Evolutionary conservation across 2,888 invertebrate species (phyloP), one percentile per base, ranked within the genome.

Genomic region (Helleia helle): DNA sequence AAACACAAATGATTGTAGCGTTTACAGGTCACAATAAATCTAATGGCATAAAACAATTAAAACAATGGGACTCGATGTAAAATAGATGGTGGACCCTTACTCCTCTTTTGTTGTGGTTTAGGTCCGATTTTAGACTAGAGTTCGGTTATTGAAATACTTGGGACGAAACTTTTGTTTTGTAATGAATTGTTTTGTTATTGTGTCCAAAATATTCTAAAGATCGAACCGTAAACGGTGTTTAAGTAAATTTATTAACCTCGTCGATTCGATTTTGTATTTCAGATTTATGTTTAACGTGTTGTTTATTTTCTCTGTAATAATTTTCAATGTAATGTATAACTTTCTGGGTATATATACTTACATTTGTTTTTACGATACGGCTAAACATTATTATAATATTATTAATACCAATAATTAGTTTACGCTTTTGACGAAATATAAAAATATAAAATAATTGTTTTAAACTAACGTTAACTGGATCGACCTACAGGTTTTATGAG

Each of bases 21-120:
- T 47, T 50, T 46, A 47, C 46, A 31, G 44, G 43, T 41, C 46
- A 41, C 56, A 40, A 58, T 58, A 55, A 56, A 56, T 54, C 50
- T 53, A 47, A 36, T 24, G 41, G 41, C 42, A 37, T 48, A 47
- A 44, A 49, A 49, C 51, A 51, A 51, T 52, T 49, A 51, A 51
- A 53, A 55, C 55, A 56, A 58, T 55, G 48, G 51, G 28, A 15
- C 36, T 34, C 42, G 30, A 43, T 38, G 38, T 43, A 39, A 53
- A 48, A 50, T 47, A 42, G 46, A 28, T 40, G 43, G 40, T 39
- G 43, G 30, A 24, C 29, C 37, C 27, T 43, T 38, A 17, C 24
- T 29, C 9, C 17, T 42, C 41, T 40, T 38, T 43, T 37, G 25
- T 38, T 18, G 28, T 29, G 29, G 9, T 18, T 28, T 29, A 25